Conservation (phyloP, 2,113 vertebrate species). For the Procavia capensis region DNA sequence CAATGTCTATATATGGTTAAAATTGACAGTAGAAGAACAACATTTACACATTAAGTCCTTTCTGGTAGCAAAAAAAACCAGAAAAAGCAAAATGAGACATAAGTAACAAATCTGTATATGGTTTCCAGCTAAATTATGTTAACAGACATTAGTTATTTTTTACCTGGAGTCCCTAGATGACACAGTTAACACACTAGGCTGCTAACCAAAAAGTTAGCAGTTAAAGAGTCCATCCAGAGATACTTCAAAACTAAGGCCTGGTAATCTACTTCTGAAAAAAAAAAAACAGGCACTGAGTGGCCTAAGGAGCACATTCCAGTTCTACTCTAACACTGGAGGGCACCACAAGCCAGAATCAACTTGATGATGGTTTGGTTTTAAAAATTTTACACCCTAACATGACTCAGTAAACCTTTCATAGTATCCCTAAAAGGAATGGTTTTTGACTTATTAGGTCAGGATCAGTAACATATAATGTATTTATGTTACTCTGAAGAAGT, state of each 20-base stretch:
- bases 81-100: conserved; percentile 11
- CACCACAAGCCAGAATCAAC: background rate
- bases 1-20: background rate
- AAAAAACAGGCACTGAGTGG: background rate
- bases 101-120: background rate
- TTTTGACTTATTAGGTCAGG: background rate
- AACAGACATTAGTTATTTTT: background rate
- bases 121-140: background rate
- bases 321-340: background rate
- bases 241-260: background rate
- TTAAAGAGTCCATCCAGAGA: background rate
- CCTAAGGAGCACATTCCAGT: background rate
- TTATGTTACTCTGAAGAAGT: conserved; percentile 35
- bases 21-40: conserved; percentile 10
- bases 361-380: background rate
- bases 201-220: background rate
- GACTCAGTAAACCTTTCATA: background rate
- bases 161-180: background rate
- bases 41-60: background rate
- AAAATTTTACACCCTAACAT: background rate
- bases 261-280: background rate
- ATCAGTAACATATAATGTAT: background rate
- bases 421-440: conserved; percentile 23
- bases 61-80: background rate
- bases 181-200: background rate